These are phyloP conservation scores for Antennarius striatus DNA, from an alignment of 2,113 vertebrate species.

Conservation along the genomic window DNA sequence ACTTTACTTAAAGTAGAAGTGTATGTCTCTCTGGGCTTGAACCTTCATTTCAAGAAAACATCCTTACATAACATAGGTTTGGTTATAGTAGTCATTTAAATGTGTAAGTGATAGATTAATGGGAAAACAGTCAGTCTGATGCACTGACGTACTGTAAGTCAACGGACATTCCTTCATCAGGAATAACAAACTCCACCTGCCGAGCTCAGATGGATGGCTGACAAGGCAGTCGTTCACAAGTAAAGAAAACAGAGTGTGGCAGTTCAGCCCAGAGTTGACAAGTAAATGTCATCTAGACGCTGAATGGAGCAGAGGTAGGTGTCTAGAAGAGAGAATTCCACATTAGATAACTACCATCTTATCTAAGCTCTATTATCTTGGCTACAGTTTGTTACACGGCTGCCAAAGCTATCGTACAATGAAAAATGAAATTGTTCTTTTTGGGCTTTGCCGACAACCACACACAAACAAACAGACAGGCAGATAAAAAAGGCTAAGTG, in stretches of 20 bases:
- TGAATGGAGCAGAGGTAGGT: conserved; percentile 42
- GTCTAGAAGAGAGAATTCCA: conserved; percentile 56
- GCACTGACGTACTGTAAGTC: not conserved
- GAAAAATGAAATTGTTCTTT: conserved; percentile 55
- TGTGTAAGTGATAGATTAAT: too few species aligned
- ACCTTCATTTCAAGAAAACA: too few species aligned
- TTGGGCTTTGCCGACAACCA: conserved; percentile 47
- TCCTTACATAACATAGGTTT: too few species aligned
- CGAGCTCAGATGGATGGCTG: conserved; percentile 25
- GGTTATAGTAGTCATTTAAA: too few species aligned
- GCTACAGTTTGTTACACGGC: conserved; percentile 58
- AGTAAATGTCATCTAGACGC: conserved; percentile 56
- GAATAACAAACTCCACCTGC: conserved; percentile 29
- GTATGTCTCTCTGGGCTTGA: too few species aligned
- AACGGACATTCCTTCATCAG: conserved; percentile 3
- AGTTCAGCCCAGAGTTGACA: conserved; percentile 54
- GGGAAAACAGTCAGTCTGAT: not conserved
- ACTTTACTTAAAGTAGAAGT: too few species aligned
- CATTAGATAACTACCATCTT: conserved; percentile 70
- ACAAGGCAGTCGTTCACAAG: conserved; percentile 43
- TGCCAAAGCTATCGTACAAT: conserved; percentile 64
- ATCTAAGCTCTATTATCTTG: conserved; percentile 74
- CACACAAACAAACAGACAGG: conserved; percentile 27
- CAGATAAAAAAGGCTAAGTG: conserved; percentile 38
- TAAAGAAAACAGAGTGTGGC: conserved; percentile 34